phyloP scores from a whole-genome alignment of 2,888 invertebrate species.

The Noctua pronuba region DNA sequence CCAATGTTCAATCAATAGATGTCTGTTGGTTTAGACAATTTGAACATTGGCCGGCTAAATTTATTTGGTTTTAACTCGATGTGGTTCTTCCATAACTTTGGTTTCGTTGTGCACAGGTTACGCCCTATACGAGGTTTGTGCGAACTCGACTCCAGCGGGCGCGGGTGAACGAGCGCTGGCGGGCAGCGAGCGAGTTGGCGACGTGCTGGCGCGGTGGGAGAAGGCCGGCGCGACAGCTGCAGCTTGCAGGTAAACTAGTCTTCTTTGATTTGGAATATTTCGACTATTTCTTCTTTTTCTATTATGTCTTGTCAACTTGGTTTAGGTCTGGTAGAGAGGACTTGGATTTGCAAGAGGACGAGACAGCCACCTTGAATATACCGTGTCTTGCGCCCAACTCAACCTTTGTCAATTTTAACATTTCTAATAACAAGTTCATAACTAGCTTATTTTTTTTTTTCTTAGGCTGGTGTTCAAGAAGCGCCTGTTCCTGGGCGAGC shows the following conservation, averaged over 20 bases:
- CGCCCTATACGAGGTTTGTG: slow-evolving; percentile 97
- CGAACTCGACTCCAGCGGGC: slow-evolving; percentile 91
- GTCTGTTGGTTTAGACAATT: not conserved
- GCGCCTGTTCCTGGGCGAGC: slow-evolving; percentile 86
- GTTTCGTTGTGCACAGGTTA: slow-evolving; percentile 90
- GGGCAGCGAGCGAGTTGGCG: slow-evolving; percentile 96
- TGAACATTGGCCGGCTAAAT: not conserved
- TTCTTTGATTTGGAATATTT: not conserved
- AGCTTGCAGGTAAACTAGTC: slow-evolving; percentile 84
- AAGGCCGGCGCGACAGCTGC: slow-evolving; percentile 94
- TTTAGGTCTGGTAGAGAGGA: not conserved
- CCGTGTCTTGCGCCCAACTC: no score
- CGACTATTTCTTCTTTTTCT: not conserved
- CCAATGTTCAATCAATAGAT: no score
- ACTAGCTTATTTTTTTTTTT: not conserved
- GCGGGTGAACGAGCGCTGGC: slow-evolving; percentile 94
- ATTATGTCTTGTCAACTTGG: not conserved
- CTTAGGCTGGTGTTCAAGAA: slow-evolving; percentile 86
- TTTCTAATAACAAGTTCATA: not conserved
- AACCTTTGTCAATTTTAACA: not conserved
- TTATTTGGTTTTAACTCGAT: not conserved
- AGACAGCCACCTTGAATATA: not conserved
- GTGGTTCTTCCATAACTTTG: not conserved
- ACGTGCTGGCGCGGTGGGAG: slow-evolving; percentile 99
- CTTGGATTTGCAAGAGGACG: not conserved